These are phyloP conservation scores for Darevskia nairensis DNA, from an alignment of 2,797 vertebrate species.

Conservation along the genomic window DNA sequence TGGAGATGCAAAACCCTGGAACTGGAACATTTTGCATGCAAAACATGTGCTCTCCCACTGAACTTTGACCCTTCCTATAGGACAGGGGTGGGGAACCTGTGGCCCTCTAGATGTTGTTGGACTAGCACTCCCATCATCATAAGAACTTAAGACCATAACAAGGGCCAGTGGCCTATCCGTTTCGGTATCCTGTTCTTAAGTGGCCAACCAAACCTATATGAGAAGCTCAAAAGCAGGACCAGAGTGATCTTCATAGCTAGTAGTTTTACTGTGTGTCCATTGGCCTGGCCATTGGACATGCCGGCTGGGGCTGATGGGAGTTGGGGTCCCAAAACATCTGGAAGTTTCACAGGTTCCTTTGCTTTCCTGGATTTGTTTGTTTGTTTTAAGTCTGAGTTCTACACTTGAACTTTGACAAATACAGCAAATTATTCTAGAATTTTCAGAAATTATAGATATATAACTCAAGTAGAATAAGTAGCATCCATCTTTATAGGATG, in stretches of 20 bases:
- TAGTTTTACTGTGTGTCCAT: no score
- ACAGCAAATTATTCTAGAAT: slow-evolving; percentile 59
- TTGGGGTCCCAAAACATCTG: background rate
- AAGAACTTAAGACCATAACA: no score
- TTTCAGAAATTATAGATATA: slow-evolving; percentile 53
- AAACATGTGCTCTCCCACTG: background rate
- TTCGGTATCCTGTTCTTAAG: no score
- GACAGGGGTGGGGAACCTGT: no score
- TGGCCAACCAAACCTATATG: no score
- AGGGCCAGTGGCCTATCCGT: no score
- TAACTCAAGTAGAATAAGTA: slow-evolving; percentile 56
- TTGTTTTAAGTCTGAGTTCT: background rate
- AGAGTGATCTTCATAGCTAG: no score
- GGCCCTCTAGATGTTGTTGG: no score
- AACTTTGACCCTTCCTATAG: background rate
- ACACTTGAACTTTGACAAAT: slow-evolving; percentile 7
- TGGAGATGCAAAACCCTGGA: background rate
- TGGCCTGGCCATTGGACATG: background rate
- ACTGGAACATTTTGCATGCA: background rate
- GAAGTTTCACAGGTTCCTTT: background rate
- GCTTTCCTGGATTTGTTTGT: background rate
- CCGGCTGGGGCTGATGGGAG: background rate
- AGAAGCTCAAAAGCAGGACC: no score
- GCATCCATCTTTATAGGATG: slow-evolving; percentile 41
- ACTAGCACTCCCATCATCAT: no score